A percentile compares a stretch with the other conserved stretches of the same genome.
Conservation (phyloP, 30 jellyfish, hydroid and myxozoan genomes). For the Hydractinia symbiolongicarpus region DNA sequence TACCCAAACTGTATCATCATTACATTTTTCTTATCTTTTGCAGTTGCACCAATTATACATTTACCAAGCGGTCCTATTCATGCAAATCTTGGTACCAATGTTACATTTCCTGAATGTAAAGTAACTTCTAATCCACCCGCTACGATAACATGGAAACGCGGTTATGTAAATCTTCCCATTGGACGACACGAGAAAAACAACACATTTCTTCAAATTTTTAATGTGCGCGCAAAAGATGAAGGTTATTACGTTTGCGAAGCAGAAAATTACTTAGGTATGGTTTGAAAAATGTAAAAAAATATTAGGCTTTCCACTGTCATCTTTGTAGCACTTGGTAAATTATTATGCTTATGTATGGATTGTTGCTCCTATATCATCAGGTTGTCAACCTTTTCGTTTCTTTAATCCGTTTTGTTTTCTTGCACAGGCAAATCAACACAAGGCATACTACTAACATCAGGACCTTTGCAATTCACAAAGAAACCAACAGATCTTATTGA, state of each 20-base stretch:
- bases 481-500: background rate
- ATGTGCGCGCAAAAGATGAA: constrained; percentile 22
- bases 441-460: constrained; percentile 16
- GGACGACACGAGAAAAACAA: background rate
- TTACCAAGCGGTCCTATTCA: background rate
- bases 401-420: too few species aligned
- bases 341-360: too few species aligned
- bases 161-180: constrained; percentile 13
- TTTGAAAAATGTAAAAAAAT: too few species aligned
- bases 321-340: too few species aligned
- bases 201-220: background rate
- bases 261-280: constrained; percentile 26
- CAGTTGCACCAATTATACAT: background rate
- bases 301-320: too few species aligned
- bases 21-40: background rate
- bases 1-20: background rate
- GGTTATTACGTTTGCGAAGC: constrained; percentile 31
- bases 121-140: constrained; percentile 29
- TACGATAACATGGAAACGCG: constrained; percentile 23
- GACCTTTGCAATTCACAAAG: background rate
- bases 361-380: too few species aligned
- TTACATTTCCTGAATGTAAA: constrained; percentile 28
- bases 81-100: constrained; percentile 11
- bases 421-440: background rate
- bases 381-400: too few species aligned